Percentiles rank a stretch among this genome's conserved stretches.
These are phyloP conservation scores for Hirtodrosophila histrioides DNA, from an alignment of 2,888 invertebrate genomes.

Conservation along the genomic window DNA sequence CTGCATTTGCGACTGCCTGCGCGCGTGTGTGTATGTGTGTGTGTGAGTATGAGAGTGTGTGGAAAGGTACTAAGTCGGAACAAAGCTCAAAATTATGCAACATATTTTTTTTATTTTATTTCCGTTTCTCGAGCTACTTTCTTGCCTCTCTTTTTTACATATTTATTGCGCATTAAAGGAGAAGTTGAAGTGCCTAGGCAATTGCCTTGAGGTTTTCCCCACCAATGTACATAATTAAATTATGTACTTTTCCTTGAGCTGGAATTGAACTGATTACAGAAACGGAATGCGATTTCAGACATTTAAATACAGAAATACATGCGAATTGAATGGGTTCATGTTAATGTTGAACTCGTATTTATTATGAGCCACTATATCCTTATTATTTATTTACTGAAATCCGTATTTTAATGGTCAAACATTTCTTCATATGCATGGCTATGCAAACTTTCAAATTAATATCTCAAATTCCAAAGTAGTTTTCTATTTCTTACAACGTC, in stretches of 20 bases:
- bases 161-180: slow-evolving; percentile 58
- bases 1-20: slow-evolving; percentile 46
- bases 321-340: too few relatives aligned
- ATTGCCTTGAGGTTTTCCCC: slow-evolving; percentile 51
- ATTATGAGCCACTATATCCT: background rate
- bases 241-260: slow-evolving; percentile 49
- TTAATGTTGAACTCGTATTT: too few relatives aligned
- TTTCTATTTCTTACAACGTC: slow-evolving; percentile 20
- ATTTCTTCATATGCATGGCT: background rate
- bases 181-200: slow-evolving; percentile 44
- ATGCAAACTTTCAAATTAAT: slow-evolving; percentile 31
- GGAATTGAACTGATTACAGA: slow-evolving; percentile 60
- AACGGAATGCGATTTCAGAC: slow-evolving; percentile 17
- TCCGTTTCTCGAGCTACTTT: slow-evolving; percentile 46
- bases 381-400: slow-evolving; percentile 4
- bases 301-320: too few relatives aligned
- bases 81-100: slow-evolving; percentile 82
- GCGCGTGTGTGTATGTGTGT: slow-evolving; percentile 17
- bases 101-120: slow-evolving; percentile 78
- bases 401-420: background rate
- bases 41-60: slow-evolving; percentile 13
- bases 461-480: slow-evolving; percentile 33
- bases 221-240: slow-evolving; percentile 65
- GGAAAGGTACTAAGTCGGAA: slow-evolving; percentile 80
- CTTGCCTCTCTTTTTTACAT: slow-evolving; percentile 36